Base-by-base conservation (phyloP, 2,797 vertebrate genomes). In the Poecilia gillii region DNA sequence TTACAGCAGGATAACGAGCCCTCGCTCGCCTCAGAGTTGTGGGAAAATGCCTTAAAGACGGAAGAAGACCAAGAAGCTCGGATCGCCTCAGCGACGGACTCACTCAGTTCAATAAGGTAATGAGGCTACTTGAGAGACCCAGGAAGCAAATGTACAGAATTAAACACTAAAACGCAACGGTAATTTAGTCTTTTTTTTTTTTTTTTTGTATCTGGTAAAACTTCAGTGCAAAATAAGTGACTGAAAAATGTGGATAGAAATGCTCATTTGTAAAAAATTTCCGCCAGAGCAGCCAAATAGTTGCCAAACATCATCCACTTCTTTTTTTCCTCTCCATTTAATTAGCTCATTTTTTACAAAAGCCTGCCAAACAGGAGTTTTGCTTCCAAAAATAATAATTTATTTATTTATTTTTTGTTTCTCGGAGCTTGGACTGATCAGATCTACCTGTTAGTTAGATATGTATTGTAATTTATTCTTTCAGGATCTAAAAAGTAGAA, bases 1-100 rank as follows among this genome's bases (percentile, higher is more conserved):
- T 41, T 43, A 7, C 51, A 74, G 73, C 23, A 8, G 73, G 51
- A 57, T 41, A 41, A 57, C n/a, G 51, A 76, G 41, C 14, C 36
- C 7, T 25, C 51, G 11, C 46, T 41, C 31, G 2, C 23, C 46
- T 39, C 59, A 51, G 13, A 43, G 25, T 28, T 31, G 53, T 53
- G 47, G 62, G 31, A 76, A 76, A 39, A n/a, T 16, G 14, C 20
- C 18, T 31, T 45, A 31, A 66, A 51, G 13, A 51, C 31, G 8
- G 66, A 74, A 57, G 39, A 59, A 45, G 53, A 72, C 45, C 45
- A 68, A 25, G 39, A 68, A 68, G 66, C 66, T 68, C 39, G 11
- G 23, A 68, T 23, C 12, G 66, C 36, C 66, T 39, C 66, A 43
- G 20, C 43, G 66, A 43, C 66, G 6, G 36, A 66, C 33, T 23